These are phyloP conservation scores for Lymantria dispar DNA, from an alignment of 2,888 invertebrate genomes.

Conservation along the genomic window DNA sequence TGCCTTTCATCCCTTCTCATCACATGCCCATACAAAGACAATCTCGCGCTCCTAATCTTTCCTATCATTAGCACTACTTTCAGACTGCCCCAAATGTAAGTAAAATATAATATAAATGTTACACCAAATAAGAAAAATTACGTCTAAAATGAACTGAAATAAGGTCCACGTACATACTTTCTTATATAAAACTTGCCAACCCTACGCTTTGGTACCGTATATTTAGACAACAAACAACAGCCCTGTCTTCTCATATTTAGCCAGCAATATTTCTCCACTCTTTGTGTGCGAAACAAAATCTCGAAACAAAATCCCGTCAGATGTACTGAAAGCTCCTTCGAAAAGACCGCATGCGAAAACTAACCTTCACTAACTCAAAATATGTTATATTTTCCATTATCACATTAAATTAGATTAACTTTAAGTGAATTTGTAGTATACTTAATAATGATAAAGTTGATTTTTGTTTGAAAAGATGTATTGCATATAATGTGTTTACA, in stretches of 20 bases:
- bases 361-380: constrained; percentile 9
- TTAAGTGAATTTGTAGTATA: constrained; percentile 9
- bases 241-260: constrained; percentile 51
- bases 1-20: too few species aligned
- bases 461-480: background rate
- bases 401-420: background rate
- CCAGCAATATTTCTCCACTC: constrained; percentile 54
- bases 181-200: constrained; percentile 14
- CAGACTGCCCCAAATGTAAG: too few species aligned
- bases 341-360: constrained; percentile 19
- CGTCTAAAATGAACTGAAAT: background rate
- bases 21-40: too few species aligned
- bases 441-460: background rate
- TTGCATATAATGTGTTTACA: constrained; percentile 17
- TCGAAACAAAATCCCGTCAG: constrained; percentile 44
- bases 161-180: background rate
- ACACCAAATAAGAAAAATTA: background rate
- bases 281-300: constrained; percentile 46
- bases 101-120: background rate
- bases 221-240: constrained; percentile 48
- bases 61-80: too few species aligned
- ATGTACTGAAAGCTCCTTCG: constrained; percentile 34
- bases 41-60: too few species aligned
- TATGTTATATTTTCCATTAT: constrained; percentile 6
- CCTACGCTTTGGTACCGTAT: constrained; percentile 32